Evolutionary conservation across 2,888 invertebrate species (phyloP).

Genomic region (Teleiodes luculella): DNA sequence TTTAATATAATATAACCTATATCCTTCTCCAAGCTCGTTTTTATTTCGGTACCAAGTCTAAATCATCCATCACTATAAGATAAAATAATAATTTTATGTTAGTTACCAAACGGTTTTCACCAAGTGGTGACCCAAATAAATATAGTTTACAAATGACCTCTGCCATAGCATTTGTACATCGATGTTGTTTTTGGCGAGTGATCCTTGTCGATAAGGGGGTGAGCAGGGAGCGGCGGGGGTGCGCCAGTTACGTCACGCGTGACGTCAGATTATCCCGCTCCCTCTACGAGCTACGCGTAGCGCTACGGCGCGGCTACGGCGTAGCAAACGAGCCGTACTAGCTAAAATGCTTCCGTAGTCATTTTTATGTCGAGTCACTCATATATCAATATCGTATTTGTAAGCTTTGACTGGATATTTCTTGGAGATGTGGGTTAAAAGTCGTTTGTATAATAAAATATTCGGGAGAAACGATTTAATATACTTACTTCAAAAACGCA

Average conservation of each 20-base stretch:
- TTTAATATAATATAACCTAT: too few relatives aligned
- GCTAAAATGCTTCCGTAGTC: constrained; percentile 24
- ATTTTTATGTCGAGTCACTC: constrained; percentile 21
- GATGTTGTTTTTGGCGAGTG: constrained; percentile 60
- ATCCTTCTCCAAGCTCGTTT: too few relatives aligned
- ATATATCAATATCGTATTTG: constrained; percentile 8
- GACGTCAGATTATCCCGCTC: constrained; percentile 43
- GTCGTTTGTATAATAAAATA: background rate
- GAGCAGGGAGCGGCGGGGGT: constrained; percentile 45
- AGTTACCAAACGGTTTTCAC: too few relatives aligned
- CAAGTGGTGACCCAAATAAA: constrained; percentile 5
- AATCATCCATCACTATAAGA: too few relatives aligned
- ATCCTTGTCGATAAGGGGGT: constrained; percentile 44
- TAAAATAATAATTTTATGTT: too few relatives aligned
- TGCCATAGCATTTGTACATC: constrained; percentile 34
- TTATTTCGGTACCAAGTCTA: too few relatives aligned
- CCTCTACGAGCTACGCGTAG: constrained; percentile 28
- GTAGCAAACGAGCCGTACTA: constrained; percentile 32
- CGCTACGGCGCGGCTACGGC: constrained; percentile 28
- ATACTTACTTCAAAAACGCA: too few relatives aligned
- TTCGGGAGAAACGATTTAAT: background rate
- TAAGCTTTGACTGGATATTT: background rate
- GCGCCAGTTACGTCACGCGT: constrained; percentile 63
- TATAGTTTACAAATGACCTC: constrained; percentile 25
- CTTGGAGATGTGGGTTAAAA: background rate